Conservation (phyloP, 2,797 vertebrate genomes). For the Ctenosaura bakeri region DNA sequence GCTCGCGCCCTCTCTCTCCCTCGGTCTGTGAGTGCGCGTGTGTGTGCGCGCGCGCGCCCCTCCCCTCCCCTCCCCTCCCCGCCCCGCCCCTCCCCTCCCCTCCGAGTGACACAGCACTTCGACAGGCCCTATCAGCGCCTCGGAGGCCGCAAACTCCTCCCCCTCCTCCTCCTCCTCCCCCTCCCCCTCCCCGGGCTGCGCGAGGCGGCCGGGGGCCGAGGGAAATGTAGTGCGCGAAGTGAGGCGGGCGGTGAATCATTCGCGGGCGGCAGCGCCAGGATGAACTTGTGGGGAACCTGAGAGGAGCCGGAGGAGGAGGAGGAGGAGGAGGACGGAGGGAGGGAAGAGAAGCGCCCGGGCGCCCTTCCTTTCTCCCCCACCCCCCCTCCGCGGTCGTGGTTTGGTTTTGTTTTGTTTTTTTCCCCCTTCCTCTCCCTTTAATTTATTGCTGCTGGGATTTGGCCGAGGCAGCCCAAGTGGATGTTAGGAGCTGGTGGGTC, state of each 20-base stretch:
- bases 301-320: neutral
- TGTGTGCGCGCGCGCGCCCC: conserved; percentile 62
- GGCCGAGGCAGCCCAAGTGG: conserved; percentile 83
- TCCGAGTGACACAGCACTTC: conserved; percentile 84
- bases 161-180: conserved; percentile 71
- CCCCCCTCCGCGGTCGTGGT: no score
- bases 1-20: no score
- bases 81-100: conserved; percentile 84
- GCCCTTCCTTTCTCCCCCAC: no score
- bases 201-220: conserved; percentile 81
- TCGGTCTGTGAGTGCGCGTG: conserved; percentile 52
- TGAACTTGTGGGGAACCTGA: conserved; percentile 87
- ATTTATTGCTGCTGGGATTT: conserved; percentile 67
- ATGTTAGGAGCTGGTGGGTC: conserved; percentile 81
- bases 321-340: no score
- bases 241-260: conserved; percentile 85
- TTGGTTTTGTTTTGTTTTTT: neutral
- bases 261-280: conserved; percentile 80
- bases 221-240: conserved; percentile 84
- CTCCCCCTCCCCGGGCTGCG: conserved; percentile 83
- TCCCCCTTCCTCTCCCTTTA: conserved; percentile 23
- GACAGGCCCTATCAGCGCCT: conserved; percentile 87
- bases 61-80: conserved; percentile 88
- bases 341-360: no score
- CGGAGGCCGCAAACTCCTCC: conserved; percentile 75